Evolutionary conservation across 1,140 invertebrate genomes (phyloP), one percentile per base, ranked within the genome.

Genomic region (Aricia agestis): DNA sequence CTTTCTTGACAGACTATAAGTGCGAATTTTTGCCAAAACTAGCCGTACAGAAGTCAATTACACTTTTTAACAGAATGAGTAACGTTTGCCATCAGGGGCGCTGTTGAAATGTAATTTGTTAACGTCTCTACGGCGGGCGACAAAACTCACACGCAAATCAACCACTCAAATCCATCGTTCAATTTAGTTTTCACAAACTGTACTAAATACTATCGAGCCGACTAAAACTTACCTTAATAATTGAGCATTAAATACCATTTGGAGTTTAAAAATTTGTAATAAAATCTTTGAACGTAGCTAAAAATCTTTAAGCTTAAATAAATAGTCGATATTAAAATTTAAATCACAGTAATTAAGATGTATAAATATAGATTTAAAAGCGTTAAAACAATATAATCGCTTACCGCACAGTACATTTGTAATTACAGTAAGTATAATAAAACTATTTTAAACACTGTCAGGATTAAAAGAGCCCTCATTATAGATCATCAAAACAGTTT

Each of bases 171-270:
- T 63, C 59, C 59, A 25, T 63, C 18, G 19, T 63, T 63, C 59
- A 63, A 63, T 63, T 63, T 59, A 59, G 58, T 59, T 63, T 63
- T 6, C 18, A 63, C 59, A 19, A 63, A 63, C 59, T 63, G 18
- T 11, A 63, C 59, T 63, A 63, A 10, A 63, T 5, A 18, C 59
- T 63, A 63, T 63, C 18, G 59, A 63, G 18, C 59, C 59, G 59
- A 63, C 59, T 63, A 19, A 18, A 63, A 63, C 59, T 63, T 63
- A 63, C 19, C 18, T 63, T 63, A 63, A 63, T 63, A 63, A 63
- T 63, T 63, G 59, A 63, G 59, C 59, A 63, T 63, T 63, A 63
- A 63, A 63, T 63, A 63, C 19, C 18, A 11, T 63, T 25, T 25
- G 18, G 18, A 19, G 17, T 18, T 63, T 63, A 31, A 63, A 63